Percentiles rank a stretch among this genome's conserved stretches.
These are phyloP conservation scores for Hippocampus kuda DNA, from an alignment of 2,797 vertebrate genomes.

Conservation along the genomic window DNA sequence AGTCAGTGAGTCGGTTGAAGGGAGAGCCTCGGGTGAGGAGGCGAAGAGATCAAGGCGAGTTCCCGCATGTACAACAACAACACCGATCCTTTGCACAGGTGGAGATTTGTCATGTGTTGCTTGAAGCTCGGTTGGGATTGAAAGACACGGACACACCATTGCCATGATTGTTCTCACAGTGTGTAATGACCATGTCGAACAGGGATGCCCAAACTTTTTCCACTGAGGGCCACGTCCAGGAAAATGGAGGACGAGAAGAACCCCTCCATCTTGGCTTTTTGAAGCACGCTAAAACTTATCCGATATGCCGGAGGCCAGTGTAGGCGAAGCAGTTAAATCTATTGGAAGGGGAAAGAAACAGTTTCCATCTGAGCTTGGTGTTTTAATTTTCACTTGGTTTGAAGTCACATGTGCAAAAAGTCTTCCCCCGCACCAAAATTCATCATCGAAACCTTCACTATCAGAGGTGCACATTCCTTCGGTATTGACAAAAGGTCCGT, in stretches of 20 bases:
- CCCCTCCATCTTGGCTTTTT: background rate
- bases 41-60: conserved; percentile 59
- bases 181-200: background rate
- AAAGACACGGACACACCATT: conserved; percentile 11
- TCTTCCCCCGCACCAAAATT: too few species aligned
- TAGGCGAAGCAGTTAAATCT: too few species aligned
- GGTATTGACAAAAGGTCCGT: too few species aligned
- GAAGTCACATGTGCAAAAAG: too few species aligned
- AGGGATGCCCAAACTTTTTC: background rate
- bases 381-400: too few species aligned
- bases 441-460: too few species aligned
- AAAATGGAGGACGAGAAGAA: background rate
- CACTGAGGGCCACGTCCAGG: background rate
- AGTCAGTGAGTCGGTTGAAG: conserved; percentile 32
- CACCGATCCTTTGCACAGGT: conserved; percentile 62
- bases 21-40: conserved; percentile 57
- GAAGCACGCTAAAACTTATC: background rate
- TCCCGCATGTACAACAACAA: conserved; percentile 59
- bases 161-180: background rate
- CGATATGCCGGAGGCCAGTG: background rate
- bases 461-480: too few species aligned
- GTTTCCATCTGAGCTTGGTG: too few species aligned
- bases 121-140: conserved; percentile 59
- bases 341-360: too few species aligned
- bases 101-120: conserved; percentile 64